Percentiles rank a stretch among this genome's conserved stretches.
These are phyloP conservation scores for Heliconius ismenius DNA, from an alignment of 2,888 invertebrate genomes.

Conservation along the genomic window DNA sequence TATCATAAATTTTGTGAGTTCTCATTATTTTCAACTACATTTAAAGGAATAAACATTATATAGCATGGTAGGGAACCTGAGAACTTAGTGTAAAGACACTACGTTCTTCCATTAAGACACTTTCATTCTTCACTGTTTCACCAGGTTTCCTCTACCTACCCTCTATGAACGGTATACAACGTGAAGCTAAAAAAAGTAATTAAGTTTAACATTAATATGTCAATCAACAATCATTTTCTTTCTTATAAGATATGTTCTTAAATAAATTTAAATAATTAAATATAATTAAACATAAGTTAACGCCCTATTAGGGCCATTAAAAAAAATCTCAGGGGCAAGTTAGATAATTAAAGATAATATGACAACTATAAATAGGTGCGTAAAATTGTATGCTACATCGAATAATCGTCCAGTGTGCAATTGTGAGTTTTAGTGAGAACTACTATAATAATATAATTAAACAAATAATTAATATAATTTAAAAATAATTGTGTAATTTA, in stretches of 20 bases:
- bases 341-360: not conserved
- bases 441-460: not conserved
- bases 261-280: not conserved
- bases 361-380: not conserved
- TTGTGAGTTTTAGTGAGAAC: constrained; percentile 6
- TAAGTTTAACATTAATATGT: too few relatives aligned
- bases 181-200: not conserved
- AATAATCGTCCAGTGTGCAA: not conserved
- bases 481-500: not conserved
- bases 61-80: too few relatives aligned
- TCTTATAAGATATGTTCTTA: not conserved
- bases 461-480: not conserved
- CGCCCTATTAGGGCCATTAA: not conserved
- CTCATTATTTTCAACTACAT: too few relatives aligned
- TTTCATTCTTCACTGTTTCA: too few relatives aligned
- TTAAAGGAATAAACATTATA: too few relatives aligned
- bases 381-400: not conserved
- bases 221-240: not conserved
- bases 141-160: not conserved
- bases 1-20: too few relatives aligned
- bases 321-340: constrained; percentile 13
- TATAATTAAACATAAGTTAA: not conserved
- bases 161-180: not conserved
- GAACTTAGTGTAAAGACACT: too few relatives aligned
- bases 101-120: too few relatives aligned